Evolutionary conservation across 2,888 invertebrate species (phyloP).

Genomic region (Chrysomela aeneicollis): DNA sequence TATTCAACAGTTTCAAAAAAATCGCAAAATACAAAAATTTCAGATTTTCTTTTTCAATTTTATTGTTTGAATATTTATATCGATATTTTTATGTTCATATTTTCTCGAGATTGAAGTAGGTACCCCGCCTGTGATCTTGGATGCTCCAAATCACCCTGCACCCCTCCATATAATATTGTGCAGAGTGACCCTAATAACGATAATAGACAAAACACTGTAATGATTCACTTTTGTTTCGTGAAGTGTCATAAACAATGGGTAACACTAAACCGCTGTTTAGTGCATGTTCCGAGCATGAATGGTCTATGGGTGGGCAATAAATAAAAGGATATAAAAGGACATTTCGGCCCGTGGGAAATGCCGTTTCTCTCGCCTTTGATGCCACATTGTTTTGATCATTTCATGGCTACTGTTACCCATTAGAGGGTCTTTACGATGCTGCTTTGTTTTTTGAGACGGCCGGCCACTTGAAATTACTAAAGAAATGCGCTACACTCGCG

Average conservation of each 20-base stretch:
- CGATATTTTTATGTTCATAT: no score
- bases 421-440: constrained; percentile 23
- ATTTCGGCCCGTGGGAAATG: constrained; percentile 54
- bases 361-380: constrained; percentile 36
- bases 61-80: no score
- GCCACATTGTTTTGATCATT: constrained; percentile 52
- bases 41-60: no score
- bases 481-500: not conserved
- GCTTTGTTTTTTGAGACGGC: constrained; percentile 29
- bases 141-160: no score
- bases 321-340: constrained; percentile 47
- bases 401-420: constrained; percentile 41
- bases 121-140: no score
- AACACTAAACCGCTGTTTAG: constrained; percentile 61
- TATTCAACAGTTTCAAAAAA: no score
- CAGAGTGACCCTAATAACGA: constrained; percentile 30
- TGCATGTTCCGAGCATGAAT: constrained; percentile 35
- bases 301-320: constrained; percentile 41
- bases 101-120: no score
- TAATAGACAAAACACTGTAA: constrained; percentile 53
- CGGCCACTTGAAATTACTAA: constrained; percentile 8
- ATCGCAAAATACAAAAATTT: no score
- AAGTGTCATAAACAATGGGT: constrained; percentile 61
- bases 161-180: no score
- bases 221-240: constrained; percentile 61